Conservation (phyloP, 2,797 vertebrate genomes). For the Miichthys miiuy region DNA sequence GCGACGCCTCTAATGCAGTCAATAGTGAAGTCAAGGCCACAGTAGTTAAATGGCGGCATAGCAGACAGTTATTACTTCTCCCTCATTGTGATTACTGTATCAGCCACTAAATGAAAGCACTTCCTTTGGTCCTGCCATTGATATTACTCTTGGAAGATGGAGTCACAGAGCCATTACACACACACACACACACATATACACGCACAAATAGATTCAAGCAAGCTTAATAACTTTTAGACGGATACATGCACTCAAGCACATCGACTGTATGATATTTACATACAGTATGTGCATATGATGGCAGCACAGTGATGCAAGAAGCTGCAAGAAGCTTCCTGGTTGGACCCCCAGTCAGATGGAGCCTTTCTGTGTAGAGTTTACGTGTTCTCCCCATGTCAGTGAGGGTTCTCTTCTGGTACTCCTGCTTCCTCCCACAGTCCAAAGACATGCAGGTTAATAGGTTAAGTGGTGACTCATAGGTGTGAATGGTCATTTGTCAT, state of each 20-base stretch:
- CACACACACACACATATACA: not conserved
- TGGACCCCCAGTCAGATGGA: no score
- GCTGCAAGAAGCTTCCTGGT: no score
- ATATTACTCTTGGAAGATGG: slow-evolving; percentile 60
- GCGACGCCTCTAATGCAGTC: slow-evolving; percentile 62
- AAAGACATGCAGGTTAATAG: no score
- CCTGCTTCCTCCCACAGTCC: no score
- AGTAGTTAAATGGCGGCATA: slow-evolving; percentile 61
- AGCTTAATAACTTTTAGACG: not conserved
- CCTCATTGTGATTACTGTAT: slow-evolving; percentile 69
- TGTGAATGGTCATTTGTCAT: no score
- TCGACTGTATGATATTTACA: not conserved
- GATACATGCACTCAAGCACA: not conserved
- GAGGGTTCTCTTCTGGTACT: no score
- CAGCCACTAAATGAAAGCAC: slow-evolving; percentile 62
- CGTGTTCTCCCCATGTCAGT: no score
- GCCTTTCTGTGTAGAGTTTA: no score
- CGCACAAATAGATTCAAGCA: not conserved
- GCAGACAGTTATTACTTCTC: slow-evolving; percentile 68
- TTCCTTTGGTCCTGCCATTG: slow-evolving; percentile 51
- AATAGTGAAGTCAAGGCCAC: slow-evolving; percentile 76
- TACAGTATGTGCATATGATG: not conserved
- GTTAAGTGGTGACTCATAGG: no score
- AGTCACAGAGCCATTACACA: slow-evolving; percentile 9
- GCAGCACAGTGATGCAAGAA: no score